Base-by-base conservation (phyloP, 2,113 vertebrate genomes). In the Myxocyprinus asiaticus region DNA sequence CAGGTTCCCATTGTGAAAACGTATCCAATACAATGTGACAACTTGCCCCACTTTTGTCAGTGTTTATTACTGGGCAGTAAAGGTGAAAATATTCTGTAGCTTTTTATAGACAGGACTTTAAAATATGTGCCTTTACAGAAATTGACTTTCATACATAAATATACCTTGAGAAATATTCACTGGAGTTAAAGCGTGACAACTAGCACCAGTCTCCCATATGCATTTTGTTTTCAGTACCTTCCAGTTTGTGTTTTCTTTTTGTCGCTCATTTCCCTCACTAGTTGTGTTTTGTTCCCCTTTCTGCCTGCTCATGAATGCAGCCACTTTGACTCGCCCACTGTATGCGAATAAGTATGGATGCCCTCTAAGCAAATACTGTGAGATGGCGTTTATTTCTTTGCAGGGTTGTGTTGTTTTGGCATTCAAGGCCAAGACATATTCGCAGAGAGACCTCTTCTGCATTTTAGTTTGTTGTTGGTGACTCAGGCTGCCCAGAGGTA, bases 351-450 rank as follows among this genome's bases (percentile, higher is more conserved):
- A 90, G 88, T 89, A 78, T 91, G 87, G 89, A 90, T 87, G 89
- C 88, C 87, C 91, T 89, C 91, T 90, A 90, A 92, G 92, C 88
- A 92, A 92, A 92, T 88, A 82, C 88, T 92, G 90, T 91, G 89
- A 90, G 87, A 88, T 88, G 91, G 86, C 76, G 90, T 91, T 92
- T 89, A 78, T 84, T 17, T 83, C 85, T 82, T 82, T 81, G 86
- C 85, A 85, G 77, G 14, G 79, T 84, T 81, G 84, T 76, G 69
- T 82, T 84, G 86, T 86, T 90, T 89, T 90, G 89, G 86, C 90
- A 92, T 51, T 86, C 80, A 62, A 85, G 81, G 87, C 85, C 77
- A 73, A 85, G 82, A 86, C 81, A 78, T 91, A 88, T 86, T 88
- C 87, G 84, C 72, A 77, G 75, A 85, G 86, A 79, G 80, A 86